Percentiles rank a stretch among this genome's conserved stretches.
phyloP scores from a whole-genome alignment of 2,888 invertebrate genomes.

The Tridacna crocea region DNA sequence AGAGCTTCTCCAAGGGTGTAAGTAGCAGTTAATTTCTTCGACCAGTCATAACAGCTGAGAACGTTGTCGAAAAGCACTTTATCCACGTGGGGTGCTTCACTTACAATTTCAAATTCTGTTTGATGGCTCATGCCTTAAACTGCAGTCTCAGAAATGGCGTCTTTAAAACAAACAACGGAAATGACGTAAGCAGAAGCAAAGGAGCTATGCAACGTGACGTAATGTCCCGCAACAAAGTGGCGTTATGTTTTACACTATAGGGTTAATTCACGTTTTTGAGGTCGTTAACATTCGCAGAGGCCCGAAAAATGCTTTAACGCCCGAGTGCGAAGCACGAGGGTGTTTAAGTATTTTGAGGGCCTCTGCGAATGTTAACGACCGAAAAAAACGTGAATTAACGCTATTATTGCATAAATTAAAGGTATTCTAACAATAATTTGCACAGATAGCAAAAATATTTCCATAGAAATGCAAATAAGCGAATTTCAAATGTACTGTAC shows the following conservation, averaged over 20 bases:
- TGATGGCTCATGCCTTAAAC: slow-evolving; percentile 28
- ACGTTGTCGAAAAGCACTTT: slow-evolving; percentile 63
- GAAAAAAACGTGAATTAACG: too few relatives aligned
- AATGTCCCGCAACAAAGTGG: background rate
- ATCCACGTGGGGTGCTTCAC: slow-evolving; percentile 50
- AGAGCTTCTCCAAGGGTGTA: slow-evolving; percentile 53
- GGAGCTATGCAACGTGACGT: background rate
- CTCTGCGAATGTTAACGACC: too few relatives aligned
- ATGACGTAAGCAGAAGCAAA: slow-evolving; percentile 15
- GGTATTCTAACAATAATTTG: too few relatives aligned
- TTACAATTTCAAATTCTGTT: slow-evolving; percentile 63
- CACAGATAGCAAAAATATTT: too few relatives aligned
- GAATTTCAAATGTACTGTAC: too few relatives aligned
- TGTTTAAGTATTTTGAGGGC: too few relatives aligned
- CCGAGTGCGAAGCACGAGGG: too few relatives aligned
- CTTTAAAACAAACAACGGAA: slow-evolving; percentile 8
- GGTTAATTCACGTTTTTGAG: too few relatives aligned
- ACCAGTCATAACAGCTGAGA: slow-evolving; percentile 60
- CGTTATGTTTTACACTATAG: background rate
- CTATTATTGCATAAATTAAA: too few relatives aligned
- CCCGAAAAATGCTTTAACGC: too few relatives aligned
- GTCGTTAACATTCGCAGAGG: too few relatives aligned
- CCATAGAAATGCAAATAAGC: too few relatives aligned
- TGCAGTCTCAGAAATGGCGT: background rate
- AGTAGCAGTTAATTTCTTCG: slow-evolving; percentile 53